phyloP scores from a whole-genome alignment of 2,113 vertebrate genomes.

The Lipotes vexillifer region DNA sequence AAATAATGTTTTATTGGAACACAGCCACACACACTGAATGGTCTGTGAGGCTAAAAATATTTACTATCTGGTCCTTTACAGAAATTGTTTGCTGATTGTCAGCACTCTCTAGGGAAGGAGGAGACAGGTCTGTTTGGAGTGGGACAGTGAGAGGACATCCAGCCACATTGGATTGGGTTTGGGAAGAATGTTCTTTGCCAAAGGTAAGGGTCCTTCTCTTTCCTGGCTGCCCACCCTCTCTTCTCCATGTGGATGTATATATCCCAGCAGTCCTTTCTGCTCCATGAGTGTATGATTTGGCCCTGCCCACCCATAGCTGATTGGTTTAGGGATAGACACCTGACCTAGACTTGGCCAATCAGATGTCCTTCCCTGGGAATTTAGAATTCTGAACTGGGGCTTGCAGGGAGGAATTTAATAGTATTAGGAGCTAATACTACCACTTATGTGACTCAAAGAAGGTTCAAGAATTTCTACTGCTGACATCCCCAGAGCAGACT shows the following conservation, averaged over 20 bases:
- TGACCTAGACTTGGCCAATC: neutral
- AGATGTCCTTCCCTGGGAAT: neutral
- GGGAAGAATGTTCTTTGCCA: neutral
- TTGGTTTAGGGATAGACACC: neutral
- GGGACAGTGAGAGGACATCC: neutral
- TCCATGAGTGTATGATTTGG: neutral
- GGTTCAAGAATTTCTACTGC: neutral
- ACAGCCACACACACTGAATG: neutral
- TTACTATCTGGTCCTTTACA: neutral
- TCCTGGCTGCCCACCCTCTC: too few species aligned
- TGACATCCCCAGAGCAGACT: neutral
- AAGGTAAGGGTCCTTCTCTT: neutral
- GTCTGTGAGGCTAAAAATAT: neutral
- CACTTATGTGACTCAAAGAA: neutral
- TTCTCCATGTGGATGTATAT: fast-evolving
- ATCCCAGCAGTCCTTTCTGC: neutral
- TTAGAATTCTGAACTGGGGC: neutral
- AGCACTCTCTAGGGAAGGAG: neutral
- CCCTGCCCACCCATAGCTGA: neutral
- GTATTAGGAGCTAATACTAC: too few species aligned
- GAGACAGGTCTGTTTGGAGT: too few species aligned
- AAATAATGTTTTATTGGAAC: neutral
- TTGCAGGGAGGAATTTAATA: neutral
- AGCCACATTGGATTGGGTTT: neutral
- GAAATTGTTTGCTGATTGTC: neutral